Percentiles rank a stretch among this genome's conserved stretches.
phyloP scores from a whole-genome alignment of 37 sponge, comb jelly and placozoan species.

The Trichoplax adhaerens region DNA sequence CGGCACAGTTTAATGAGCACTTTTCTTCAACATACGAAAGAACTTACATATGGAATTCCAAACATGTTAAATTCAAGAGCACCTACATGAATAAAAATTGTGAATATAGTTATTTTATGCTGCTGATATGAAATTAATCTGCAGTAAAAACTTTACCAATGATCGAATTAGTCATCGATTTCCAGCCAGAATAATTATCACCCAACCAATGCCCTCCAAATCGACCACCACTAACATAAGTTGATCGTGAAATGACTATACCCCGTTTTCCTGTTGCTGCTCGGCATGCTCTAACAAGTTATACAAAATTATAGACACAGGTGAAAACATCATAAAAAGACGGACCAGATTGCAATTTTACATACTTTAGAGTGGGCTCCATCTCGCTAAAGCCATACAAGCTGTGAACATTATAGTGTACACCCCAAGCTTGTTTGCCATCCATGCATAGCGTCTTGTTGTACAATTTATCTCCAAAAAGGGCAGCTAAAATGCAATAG shows the following conservation, averaged over 20 bases:
- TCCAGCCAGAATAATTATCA: conserved; percentile 51
- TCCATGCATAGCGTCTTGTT: conserved; percentile 63
- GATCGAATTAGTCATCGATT: conserved; percentile 32
- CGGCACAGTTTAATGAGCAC: too few species aligned
- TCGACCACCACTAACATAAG: conserved; percentile 33
- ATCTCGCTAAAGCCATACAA: conserved; percentile 69
- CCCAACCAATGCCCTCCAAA: conserved; percentile 64
- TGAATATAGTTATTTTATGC: not conserved
- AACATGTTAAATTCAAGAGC: conserved; percentile 61
- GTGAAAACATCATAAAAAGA: too few species aligned
- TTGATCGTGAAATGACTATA: conserved; percentile 52
- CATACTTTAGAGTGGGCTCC: conserved; percentile 12
- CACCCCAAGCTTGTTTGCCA: conserved; percentile 19
- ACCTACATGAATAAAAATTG: conserved; percentile 18
- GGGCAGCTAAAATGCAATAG: too few species aligned
- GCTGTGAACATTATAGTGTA: conserved; percentile 71
- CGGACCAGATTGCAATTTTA: too few species aligned
- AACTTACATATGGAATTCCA: conserved; percentile 58
- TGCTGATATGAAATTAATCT: too few species aligned
- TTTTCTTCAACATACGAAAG: too few species aligned
- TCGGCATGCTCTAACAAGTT: too few species aligned
- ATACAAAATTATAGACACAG: too few species aligned
- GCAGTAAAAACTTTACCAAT: conserved; percentile 17
- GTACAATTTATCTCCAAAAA: conserved; percentile 7
- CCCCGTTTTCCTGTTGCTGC: conserved; percentile 5